Percentiles rank a stretch among this genome's conserved stretches.
Evolutionary conservation across 2,113 vertebrate genomes (phyloP).

Genomic region (Nothoprocta perdicaria): DNA sequence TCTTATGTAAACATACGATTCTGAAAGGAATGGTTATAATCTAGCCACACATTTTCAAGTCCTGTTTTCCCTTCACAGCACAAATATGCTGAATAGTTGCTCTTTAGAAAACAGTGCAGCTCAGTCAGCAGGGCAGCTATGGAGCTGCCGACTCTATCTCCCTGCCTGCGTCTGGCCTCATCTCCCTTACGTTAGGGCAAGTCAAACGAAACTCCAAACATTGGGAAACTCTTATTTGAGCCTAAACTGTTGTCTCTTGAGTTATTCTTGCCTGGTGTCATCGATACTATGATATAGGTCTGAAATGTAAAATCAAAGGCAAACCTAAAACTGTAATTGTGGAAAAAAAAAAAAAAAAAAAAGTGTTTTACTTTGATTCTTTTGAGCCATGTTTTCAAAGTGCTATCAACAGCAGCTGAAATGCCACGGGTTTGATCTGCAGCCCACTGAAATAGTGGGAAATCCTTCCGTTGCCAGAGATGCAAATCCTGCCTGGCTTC

Average conservation of each 20-base stretch:
- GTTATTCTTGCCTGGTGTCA: neutral
- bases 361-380: neutral
- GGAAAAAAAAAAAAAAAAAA: neutral
- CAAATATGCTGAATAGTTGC: neutral
- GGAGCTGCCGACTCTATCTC: neutral
- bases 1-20: constrained; percentile 52
- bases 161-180: fast-evolving
- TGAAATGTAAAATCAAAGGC: neutral
- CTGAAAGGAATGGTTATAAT: constrained; percentile 35
- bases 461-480: neutral
- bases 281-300: neutral
- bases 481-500: too few species aligned
- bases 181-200: neutral
- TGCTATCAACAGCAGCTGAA: neutral
- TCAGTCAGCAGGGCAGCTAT: neutral
- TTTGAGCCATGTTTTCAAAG: neutral
- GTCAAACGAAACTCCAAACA: neutral
- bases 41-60: constrained; percentile 32
- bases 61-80: constrained; percentile 1
- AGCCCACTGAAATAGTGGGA: neutral
- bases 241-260: neutral
- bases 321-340: neutral
- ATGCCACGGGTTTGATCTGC: neutral
- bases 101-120: neutral
- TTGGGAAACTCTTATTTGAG: neutral